Evolutionary conservation across 2,888 invertebrate species (phyloP), one percentile per base, ranked within the genome.

Genomic region (Vannuccia rotundouncinata): DNA sequence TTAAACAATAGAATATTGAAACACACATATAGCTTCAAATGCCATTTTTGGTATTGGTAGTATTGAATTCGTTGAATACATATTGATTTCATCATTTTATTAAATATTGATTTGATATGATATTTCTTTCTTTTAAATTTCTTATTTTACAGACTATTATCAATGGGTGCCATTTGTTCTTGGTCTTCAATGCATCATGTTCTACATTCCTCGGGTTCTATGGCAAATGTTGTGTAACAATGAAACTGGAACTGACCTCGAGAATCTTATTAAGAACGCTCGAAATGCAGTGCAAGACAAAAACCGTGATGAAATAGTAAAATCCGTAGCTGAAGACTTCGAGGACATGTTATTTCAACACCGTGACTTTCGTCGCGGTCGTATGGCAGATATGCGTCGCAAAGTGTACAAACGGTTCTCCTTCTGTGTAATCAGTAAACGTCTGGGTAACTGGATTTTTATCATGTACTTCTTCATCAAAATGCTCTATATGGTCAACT

Each of bases 401-500:
- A 80, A 80, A 13, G 29, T 77, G 1, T 22, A 5, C n/a, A 10
- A 28, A 1, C 1, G 13, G 5, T 74, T 17, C 45, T 5, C 27
- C 25, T 29, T 82, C 5, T 13, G 17, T 29, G 5, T 81, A 2
- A 0, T 17, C 1, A 59, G 81, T 25, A 81, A 81, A 29, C 81
- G 81, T 29, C 30, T 82, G 29, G 81, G 81, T n/a, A 81, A 82
- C 5, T 81, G 81, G 80, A 77, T 81, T 0, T 29, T 76, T 10
- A n/a, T 27, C 1, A 17, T 45, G 1, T 81, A 81, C 60, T 29
- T 81, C 17, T 22, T 82, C 29, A 82, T 75, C 1, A 81, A 82
- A 59, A 5, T 80, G 13, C 45, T 82, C 22, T 82, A 82, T 74
- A 13, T 82, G 22, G 82, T 45, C 30, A 80, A 82, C 31, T 75